Evolutionary conservation across 2,113 vertebrate species (phyloP), one percentile per base, ranked within the genome.

Genomic region (Eulemur rufifrons): DNA sequence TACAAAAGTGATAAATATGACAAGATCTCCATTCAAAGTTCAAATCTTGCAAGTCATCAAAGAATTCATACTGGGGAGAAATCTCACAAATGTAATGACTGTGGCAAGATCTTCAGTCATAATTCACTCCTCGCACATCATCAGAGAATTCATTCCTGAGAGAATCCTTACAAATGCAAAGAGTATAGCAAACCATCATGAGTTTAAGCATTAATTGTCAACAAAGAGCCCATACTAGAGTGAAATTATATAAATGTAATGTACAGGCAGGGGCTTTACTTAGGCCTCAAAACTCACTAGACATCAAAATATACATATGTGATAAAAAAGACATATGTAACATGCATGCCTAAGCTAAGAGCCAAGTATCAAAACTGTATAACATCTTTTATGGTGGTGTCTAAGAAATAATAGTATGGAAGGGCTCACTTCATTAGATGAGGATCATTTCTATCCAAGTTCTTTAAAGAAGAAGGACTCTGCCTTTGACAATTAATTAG

Each of bases 221-320:
- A 63, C 87, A 96, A 73, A 94, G 92, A 45, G 91, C 95, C 47
- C 45, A 52, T 17, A 39, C 78, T 81, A 21, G 42, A 80, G 47
- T 54, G 42, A 80, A 74, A 21, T 34, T 34, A 37, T 37, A 15
- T 32, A n/a, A 21, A 6, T 39, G 13, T 50, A 27, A 64, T 17
- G 1, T 18, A 29, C 8, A 27, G 5, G 20, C 50, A 52, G 63
- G 50, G 71, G 18, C 37, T 18, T 50, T 56, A 45, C 18, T 42
- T n/a, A 42, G 52, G 61, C 13, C 37, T 78, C 14, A 32, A 50
- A 84, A 74, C 18, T 68, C 13, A 59, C 61, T 34, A 39, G 25
- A 69, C 34, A 69, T 77, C 52, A 59, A 64, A 37, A 47, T 77
- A 66, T 2, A 66, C 12, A 17, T 68, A 8, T 17, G 21, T 68